phyloP scores from a whole-genome alignment of 2,797 vertebrate genomes.

The Anabas testudineus region DNA sequence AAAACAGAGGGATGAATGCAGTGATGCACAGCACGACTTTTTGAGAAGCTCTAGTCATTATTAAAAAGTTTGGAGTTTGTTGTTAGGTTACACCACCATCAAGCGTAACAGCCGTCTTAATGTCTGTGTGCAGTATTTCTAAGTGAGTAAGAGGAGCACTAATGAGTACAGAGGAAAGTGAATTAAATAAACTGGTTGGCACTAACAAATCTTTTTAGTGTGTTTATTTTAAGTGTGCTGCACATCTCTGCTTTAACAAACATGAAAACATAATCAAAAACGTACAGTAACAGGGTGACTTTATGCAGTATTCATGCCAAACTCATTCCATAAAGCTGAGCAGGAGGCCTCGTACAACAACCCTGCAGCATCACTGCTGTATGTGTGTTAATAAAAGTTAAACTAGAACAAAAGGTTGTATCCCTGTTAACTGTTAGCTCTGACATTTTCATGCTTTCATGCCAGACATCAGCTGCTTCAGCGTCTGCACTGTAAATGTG shows the following conservation, averaged over 20 bases:
- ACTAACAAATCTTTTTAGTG: background rate
- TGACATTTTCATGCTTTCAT: constrained; percentile 52
- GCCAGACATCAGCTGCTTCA: constrained; percentile 1
- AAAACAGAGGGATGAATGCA: constrained; percentile 14
- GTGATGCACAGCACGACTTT: constrained; percentile 38
- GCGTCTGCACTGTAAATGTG: constrained; percentile 2
- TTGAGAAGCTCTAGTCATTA: background rate
- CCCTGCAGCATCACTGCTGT: constrained; percentile 1
- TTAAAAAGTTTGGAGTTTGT: too few relatives aligned
- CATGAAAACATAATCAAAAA: background rate
- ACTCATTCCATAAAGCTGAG: constrained; percentile 63
- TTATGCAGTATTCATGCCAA: constrained; percentile 63
- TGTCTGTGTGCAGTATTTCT: background rate
- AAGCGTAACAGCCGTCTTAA: too few relatives aligned
- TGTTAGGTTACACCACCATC: too few relatives aligned
- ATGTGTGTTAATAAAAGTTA: constrained; percentile 8
- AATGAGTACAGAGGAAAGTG: background rate
- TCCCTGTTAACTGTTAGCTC: background rate
- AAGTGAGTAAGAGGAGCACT: background rate
- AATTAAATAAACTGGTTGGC: background rate
- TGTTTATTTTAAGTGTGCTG: constrained; percentile 13
- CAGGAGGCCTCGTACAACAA: constrained; percentile 11
- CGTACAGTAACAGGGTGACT: background rate
- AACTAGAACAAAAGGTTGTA: background rate
- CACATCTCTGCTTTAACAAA: constrained; percentile 38